Evolutionary conservation across 2,888 invertebrate species (phyloP).

Genomic region (Meteorus cinctellus): DNA sequence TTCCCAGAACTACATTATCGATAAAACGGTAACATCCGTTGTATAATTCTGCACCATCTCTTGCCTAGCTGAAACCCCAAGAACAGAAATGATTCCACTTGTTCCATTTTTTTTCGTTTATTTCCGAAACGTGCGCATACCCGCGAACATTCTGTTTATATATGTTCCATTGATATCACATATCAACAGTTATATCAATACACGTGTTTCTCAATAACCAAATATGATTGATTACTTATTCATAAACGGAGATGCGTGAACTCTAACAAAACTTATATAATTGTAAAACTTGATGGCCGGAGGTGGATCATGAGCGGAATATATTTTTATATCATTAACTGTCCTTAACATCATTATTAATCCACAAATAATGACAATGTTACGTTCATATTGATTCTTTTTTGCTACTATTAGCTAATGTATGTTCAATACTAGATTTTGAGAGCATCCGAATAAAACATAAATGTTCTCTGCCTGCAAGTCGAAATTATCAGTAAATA

Average conservation of each 20-base stretch:
- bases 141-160: background rate
- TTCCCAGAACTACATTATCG: slow-evolving; percentile 72
- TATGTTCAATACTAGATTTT: slow-evolving; percentile 44
- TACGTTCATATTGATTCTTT: slow-evolving; percentile 34
- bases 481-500: slow-evolving; percentile 32
- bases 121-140: background rate
- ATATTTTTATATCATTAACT: slow-evolving; percentile 4
- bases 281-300: slow-evolving; percentile 51
- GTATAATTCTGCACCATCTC: slow-evolving; percentile 56
- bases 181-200: background rate
- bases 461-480: slow-evolving; percentile 52
- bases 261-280: slow-evolving; percentile 55
- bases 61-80: slow-evolving; percentile 56
- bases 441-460: slow-evolving; percentile 50
- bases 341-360: slow-evolving; percentile 15
- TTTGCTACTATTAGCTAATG: slow-evolving; percentile 26
- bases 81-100: slow-evolving; percentile 26
- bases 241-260: slow-evolving; percentile 54
- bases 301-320: slow-evolving; percentile 53
- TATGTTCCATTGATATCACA: background rate
- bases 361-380: slow-evolving; percentile 29
- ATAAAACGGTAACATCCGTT: slow-evolving; percentile 72
- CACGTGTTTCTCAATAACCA: background rate
- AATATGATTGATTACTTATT: slow-evolving; percentile 41
- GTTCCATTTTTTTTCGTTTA: slow-evolving; percentile 42